A percentile compares a stretch with the other conserved stretches of the same genome.
These are phyloP conservation scores for Callorhinus ursinus DNA, from an alignment of 2,113 vertebrate species.

Conservation along the genomic window DNA sequence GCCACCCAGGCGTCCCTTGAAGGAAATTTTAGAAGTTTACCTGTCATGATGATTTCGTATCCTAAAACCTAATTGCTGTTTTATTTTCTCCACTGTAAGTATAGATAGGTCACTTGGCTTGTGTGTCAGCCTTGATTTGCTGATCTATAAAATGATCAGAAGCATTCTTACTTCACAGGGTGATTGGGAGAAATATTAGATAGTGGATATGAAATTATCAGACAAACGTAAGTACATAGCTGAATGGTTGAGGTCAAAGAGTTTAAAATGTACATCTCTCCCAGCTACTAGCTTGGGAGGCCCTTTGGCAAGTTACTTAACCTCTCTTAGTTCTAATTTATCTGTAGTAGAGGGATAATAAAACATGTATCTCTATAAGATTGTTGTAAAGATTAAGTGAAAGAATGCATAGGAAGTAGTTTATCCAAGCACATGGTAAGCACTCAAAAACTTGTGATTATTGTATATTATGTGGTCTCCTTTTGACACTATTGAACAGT, in stretches of 20 bases:
- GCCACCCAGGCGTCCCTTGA: neutral
- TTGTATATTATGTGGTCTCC: neutral
- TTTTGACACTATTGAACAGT: neutral
- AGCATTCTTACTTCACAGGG: neutral
- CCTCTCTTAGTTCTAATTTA: slow-evolving; percentile 17
- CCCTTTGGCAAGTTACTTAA: slow-evolving; percentile 21
- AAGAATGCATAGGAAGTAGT: neutral
- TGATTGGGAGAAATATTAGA: slow-evolving; percentile 18
- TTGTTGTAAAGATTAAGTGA: neutral
- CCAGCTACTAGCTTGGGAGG: neutral
- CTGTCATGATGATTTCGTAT: neutral
- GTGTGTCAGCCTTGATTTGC: neutral
- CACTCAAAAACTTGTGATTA: slow-evolving; percentile 16
- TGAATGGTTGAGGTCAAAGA: slow-evolving; percentile 17
- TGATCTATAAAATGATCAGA: neutral
- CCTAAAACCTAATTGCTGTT: neutral
- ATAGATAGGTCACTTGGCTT: neutral
- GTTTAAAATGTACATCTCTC: neutral
- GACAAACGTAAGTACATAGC: neutral
- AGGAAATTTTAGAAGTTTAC: slow-evolving; percentile 3
- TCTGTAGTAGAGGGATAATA: neutral
- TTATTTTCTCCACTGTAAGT: neutral
- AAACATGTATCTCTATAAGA: neutral
- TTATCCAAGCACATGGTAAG: neutral
- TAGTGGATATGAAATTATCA: neutral